phyloP scores from a whole-genome alignment of 2,888 invertebrate genomes.

The Thymelicus acteon region DNA sequence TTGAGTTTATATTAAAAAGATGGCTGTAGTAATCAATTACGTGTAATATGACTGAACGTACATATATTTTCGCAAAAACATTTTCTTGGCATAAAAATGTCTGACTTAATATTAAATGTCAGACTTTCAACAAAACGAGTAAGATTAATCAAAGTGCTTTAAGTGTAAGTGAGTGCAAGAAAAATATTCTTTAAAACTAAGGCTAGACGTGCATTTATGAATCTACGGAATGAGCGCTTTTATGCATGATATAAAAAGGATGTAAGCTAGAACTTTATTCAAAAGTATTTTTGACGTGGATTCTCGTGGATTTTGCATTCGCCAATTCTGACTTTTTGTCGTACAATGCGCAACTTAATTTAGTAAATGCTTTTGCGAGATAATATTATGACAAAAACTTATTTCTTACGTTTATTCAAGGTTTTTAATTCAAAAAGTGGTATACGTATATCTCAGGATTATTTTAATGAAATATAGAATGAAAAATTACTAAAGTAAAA shows the following conservation, averaged over 20 bases:
- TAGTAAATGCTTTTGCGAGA: constrained; percentile 1
- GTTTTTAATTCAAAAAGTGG: neutral
- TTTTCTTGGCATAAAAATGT: neutral
- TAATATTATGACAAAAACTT: neutral
- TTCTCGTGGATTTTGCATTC: constrained; percentile 19
- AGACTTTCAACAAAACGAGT: neutral
- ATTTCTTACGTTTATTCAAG: neutral
- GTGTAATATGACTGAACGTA: too few species aligned
- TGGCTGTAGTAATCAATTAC: too few species aligned
- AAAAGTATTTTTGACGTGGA: constrained; percentile 14
- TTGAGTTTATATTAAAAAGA: too few species aligned
- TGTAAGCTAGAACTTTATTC: constrained; percentile 29
- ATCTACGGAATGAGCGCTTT: constrained; percentile 27
- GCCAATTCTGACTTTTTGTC: constrained; percentile 24
- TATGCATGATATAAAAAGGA: constrained; percentile 27
- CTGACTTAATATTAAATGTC: neutral
- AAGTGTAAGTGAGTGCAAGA: constrained; percentile 25
- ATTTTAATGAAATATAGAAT: too few species aligned
- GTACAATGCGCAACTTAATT: neutral
- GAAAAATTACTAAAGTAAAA: too few species aligned
- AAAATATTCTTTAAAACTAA: constrained; percentile 26
- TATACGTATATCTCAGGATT: neutral
- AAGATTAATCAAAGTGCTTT: constrained; percentile 9
- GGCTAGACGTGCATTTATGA: constrained; percentile 27
- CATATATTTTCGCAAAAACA: too few species aligned